A percentile compares a stretch with the other conserved stretches of the same genome.
Conservation (phyloP, 2,888 invertebrate species). For the Drosophila conformis region DNA sequence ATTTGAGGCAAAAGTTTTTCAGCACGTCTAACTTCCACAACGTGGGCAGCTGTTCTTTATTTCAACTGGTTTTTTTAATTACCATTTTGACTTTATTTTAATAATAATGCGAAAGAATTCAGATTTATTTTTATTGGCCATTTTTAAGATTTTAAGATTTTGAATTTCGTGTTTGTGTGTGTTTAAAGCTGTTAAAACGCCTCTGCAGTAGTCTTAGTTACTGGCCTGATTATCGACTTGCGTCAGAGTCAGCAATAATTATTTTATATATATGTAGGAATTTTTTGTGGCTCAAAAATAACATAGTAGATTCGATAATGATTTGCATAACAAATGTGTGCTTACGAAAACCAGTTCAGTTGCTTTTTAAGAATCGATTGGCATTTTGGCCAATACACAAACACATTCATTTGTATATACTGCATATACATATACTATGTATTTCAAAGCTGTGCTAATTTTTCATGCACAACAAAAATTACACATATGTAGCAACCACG, state of each 20-base stretch:
- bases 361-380: slow-evolving; percentile 59
- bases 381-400: slow-evolving; percentile 41
- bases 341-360: slow-evolving; percentile 66
- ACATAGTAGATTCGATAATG: slow-evolving; percentile 40
- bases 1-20: not conserved
- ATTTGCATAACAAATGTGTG: slow-evolving; percentile 62
- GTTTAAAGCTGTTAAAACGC: slow-evolving; percentile 11
- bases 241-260: slow-evolving; percentile 37
- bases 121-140: not conserved
- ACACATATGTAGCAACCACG: slow-evolving; percentile 64
- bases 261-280: slow-evolving; percentile 8
- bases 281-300: slow-evolving; percentile 22
- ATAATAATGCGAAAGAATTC: slow-evolving; percentile 6
- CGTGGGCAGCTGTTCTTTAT: slow-evolving; percentile 2
- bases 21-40: not conserved
- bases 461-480: slow-evolving; percentile 60
- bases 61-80: not conserved
- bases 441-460: slow-evolving; percentile 64
- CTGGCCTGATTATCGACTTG: slow-evolving; percentile 35
- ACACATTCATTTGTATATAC: slow-evolving; percentile 7
- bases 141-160: slow-evolving; percentile 1
- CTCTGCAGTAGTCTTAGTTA: slow-evolving; percentile 24
- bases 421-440: slow-evolving; percentile 37
- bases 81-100: slow-evolving; percentile 7
- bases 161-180: not conserved